Evolutionary conservation across 2,888 invertebrate genomes (phyloP).

Genomic region (Leptopterna dolabrata): DNA sequence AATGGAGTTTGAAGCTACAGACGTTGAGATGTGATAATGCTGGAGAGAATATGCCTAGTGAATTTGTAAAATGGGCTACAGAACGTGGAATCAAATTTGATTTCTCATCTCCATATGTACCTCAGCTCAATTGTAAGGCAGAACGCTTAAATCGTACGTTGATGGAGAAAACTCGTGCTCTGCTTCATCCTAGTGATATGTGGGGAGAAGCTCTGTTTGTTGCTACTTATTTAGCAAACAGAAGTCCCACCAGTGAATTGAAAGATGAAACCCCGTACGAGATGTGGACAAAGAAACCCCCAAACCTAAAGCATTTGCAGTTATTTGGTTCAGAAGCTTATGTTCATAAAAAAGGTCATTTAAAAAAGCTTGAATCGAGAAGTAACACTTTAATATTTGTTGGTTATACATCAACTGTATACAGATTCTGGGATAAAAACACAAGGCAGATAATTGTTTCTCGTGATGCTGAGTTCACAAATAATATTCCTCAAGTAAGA

Average conservation of each 20-base stretch:
- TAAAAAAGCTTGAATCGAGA: not conserved
- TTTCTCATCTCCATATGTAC: not conserved
- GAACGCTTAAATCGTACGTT: conserved; percentile 8
- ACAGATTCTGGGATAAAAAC: not conserved
- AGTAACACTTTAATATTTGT: not conserved
- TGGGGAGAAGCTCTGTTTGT: conserved; percentile 39
- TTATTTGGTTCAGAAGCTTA: not conserved
- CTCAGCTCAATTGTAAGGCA: conserved; percentile 3
- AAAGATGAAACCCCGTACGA: not conserved
- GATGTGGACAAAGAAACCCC: not conserved
- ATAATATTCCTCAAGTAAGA: not conserved
- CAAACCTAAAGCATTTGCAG: not conserved
- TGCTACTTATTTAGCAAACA: not conserved
- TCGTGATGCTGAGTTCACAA: conserved; percentile 11
- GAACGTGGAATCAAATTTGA: conserved; percentile 1
- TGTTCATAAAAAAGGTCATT: not conserved
- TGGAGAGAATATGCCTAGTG: not conserved
- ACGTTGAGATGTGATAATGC: conserved; percentile 3
- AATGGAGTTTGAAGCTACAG: not conserved
- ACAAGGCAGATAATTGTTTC: conserved; percentile 4
- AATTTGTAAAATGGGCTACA: conserved; percentile 7
- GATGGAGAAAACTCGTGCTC: conserved; percentile 25
- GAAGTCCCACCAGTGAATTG: not conserved
- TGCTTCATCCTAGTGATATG: not conserved
- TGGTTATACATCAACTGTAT: conserved; percentile 6